Evolutionary conservation across 2,797 vertebrate genomes (phyloP).

Genomic region (Platyrinchus mystaceus): DNA sequence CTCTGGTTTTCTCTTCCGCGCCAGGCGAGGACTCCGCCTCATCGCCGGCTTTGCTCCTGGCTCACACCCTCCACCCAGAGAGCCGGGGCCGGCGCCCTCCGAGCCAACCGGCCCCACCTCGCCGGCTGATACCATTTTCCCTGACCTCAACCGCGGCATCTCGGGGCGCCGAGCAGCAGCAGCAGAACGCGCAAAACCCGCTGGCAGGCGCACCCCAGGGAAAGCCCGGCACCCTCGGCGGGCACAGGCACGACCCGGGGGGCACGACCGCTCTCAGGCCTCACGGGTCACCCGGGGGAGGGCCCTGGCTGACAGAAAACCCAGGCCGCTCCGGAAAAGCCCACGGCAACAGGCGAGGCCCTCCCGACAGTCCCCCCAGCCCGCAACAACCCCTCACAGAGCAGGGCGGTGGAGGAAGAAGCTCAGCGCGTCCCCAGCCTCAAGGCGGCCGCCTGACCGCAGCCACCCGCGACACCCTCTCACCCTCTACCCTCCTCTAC

Average conservation of each 20-base stretch:
- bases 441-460: not conserved
- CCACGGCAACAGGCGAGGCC: not conserved
- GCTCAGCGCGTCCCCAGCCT: not conserved
- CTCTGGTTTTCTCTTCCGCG: not conserved
- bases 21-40: not conserved
- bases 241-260: not conserved
- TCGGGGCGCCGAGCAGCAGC: not conserved
- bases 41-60: too few relatives aligned
- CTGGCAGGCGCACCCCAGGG: rapidly evolving
- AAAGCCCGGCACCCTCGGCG: rapidly evolving
- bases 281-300: not conserved
- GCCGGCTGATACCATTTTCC: not conserved
- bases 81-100: not conserved
- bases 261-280: not conserved
- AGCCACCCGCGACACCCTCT: not conserved
- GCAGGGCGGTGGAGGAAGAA: rapidly evolving
- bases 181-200: not conserved
- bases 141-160: not conserved
- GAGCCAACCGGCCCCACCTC: not conserved
- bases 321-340: not conserved
- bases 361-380: not conserved
- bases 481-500: not conserved
- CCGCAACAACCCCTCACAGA: not conserved
- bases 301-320: not conserved
- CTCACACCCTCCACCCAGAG: rapidly evolving